These are phyloP conservation scores for Spongilla lacustris DNA, from an alignment of 37 sponge, comb jelly and placozoan genomes.

Conservation along the genomic window DNA sequence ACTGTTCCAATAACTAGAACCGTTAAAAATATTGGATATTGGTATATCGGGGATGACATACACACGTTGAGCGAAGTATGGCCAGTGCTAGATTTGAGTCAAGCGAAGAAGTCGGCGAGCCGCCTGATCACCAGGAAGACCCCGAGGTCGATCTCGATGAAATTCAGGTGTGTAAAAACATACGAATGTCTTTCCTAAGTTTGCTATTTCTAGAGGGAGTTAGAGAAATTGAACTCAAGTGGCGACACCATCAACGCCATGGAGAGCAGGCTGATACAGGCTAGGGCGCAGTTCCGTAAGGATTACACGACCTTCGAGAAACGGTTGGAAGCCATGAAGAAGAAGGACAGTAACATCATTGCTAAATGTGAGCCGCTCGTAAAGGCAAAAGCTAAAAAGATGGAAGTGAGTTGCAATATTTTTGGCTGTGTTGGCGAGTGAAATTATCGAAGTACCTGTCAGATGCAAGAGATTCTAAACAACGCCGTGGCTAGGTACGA, in stretches of 20 bases:
- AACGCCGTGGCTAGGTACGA: constrained; percentile 41
- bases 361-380: constrained; percentile 48
- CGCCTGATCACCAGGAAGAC: not conserved
- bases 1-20: not conserved
- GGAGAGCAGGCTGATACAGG: constrained; percentile 23
- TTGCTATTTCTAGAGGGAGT: constrained; percentile 13
- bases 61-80: not conserved
- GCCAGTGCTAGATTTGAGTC: not conserved
- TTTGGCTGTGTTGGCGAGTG: not conserved
- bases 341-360: constrained; percentile 15
- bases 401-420: constrained; percentile 11
- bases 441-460: too few relatives aligned
- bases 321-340: constrained; percentile 5
- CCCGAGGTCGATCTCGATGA: not conserved
- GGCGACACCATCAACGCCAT: constrained; percentile 41
- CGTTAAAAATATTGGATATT: not conserved
- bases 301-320: not conserved
- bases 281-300: not conserved
- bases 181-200: not conserved
- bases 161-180: not conserved
- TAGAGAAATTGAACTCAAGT: constrained; percentile 32
- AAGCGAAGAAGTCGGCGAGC: not conserved
- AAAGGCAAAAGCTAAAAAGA: constrained; percentile 27
- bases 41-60: not conserved
- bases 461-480: constrained; percentile 46